Evolutionary conservation across 2,888 invertebrate genomes (phyloP), one percentile per base, ranked within the genome.

Genomic region (Protodeltote pygarga): DNA sequence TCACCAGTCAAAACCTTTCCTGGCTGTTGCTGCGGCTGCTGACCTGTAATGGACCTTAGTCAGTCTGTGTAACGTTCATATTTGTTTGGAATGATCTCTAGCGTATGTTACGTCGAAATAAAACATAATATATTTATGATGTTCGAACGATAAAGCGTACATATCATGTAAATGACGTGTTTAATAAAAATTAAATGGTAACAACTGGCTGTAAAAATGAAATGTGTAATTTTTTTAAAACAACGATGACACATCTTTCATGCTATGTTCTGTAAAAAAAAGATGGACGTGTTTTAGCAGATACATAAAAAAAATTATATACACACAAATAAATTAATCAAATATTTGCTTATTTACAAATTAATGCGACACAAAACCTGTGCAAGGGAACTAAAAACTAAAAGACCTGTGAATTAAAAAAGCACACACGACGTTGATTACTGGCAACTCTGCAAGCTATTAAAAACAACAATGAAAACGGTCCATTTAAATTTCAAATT

Each of bases 1-100:
- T 98, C 98, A 42, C 98, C 97, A 15, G 97, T 97, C 58, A 98
- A 93, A 63, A 98, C 95, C 81, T 96, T 96, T 57, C 94, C 94
- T 45, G 93, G 82, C 45, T 87, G 89, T 46, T 81, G 86, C 23
- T 79, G 88, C 3, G 72, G 83, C 45, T 75, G 84, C 70, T 87
- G 89, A 64, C 89, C 89, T 90, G 83, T 45, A 65, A 72, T 42
- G 34, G 19, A 42, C 8, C 51, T 55, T 51, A 38, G 46, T 66
- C 46, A 58, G 42, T 58, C 20, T 24, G 5, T 8, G 53, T 60
- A 55, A 27, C 35, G 17, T 23, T 33, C 15, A 23, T 19, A 42
- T 42, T 42, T 16, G 15, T 24, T 25, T 3, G 28, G 16, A 16
- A n/a, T 9, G 10, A 9, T n/a, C n/a, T n/a, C n/a, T n/a, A n/a